Conservation (phyloP, 2,888 invertebrate species). For the Papilio protenor region DNA sequence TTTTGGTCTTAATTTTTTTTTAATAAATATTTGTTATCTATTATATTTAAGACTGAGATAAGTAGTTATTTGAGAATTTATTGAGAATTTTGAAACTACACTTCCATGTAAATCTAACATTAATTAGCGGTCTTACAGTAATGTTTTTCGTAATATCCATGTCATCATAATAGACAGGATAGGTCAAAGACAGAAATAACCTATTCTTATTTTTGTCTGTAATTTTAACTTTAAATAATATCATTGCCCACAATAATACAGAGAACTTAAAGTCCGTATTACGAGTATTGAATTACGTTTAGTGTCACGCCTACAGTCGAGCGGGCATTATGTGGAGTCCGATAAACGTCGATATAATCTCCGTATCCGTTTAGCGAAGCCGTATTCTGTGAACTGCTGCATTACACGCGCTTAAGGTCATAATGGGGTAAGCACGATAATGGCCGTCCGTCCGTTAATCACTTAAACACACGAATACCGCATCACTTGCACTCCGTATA, state of each 20-base stretch:
- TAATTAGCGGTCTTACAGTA: too few species aligned
- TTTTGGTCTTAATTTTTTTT: too few species aligned
- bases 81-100: too few species aligned
- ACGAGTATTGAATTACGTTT: slow-evolving; percentile 36
- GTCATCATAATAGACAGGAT: neutral
- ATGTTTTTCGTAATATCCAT: too few species aligned
- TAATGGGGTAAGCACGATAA: slow-evolving; percentile 23
- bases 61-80: too few species aligned
- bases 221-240: neutral
- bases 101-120: too few species aligned
- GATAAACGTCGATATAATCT: slow-evolving; percentile 65
- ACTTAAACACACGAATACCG: slow-evolving; percentile 4
- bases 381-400: slow-evolving; percentile 61
- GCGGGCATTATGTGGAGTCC: slow-evolving; percentile 55
- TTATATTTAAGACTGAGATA: too few species aligned
- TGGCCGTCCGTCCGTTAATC: slow-evolving; percentile 12
- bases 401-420: slow-evolving; percentile 67
- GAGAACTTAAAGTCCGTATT: neutral
- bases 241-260: neutral
- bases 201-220: neutral
- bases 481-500: too few species aligned
- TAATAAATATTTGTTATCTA: too few species aligned
- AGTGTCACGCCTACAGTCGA: slow-evolving; percentile 43
- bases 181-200: neutral
- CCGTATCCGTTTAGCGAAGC: slow-evolving; percentile 78